Evolutionary conservation across 2,797 vertebrate species (phyloP).

Genomic region (Acanthiza pusilla): DNA sequence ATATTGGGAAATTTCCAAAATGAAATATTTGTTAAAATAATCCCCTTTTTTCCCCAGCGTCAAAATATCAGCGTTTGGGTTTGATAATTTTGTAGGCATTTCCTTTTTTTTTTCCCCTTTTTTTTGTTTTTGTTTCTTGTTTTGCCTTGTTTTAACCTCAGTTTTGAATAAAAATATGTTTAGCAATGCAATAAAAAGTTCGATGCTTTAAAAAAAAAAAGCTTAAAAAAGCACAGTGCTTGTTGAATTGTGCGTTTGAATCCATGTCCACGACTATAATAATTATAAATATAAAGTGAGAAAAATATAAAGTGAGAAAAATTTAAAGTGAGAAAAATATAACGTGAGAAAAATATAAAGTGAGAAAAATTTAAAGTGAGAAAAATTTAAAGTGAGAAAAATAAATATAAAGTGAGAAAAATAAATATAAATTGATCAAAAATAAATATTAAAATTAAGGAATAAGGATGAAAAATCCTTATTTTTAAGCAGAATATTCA

Average conservation of each 20-base stretch:
- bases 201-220: not conserved
- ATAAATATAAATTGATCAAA: not conserved
- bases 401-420: not conserved
- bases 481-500: not conserved
- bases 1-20: not conserved
- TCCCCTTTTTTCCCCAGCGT: accelerated
- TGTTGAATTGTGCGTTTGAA: not conserved
- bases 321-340: not conserved
- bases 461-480: not conserved
- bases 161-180: not conserved
- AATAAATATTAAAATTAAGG: not conserved
- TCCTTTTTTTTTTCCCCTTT: not conserved
- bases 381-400: not conserved
- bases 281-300: not conserved
- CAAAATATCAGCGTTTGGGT: not conserved
- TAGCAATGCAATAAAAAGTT: not conserved
- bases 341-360: not conserved
- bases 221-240: accelerated
- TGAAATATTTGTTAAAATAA: not conserved
- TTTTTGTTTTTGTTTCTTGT: too few relatives aligned
- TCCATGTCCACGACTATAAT: not conserved
- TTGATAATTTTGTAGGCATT: not conserved
- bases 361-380: not conserved
- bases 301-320: not conserved
- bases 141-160: not conserved